Evolutionary conservation across 92 coral and sea anemone species (phyloP).

Genomic region (Heliopora coerulea): DNA sequence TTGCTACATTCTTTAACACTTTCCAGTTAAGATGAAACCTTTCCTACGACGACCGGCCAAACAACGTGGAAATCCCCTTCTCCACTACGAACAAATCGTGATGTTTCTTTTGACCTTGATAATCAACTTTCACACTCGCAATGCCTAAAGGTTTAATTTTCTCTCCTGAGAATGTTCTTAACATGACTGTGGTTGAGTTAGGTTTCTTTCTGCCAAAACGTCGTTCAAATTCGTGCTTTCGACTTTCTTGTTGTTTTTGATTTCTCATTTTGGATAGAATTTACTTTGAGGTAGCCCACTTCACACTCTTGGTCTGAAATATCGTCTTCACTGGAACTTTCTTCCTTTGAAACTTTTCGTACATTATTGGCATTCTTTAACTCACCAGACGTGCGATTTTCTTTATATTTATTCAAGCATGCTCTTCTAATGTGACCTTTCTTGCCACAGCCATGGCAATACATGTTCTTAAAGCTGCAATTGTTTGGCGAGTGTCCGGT

Average conservation of each 20-base stretch:
- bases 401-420: not conserved
- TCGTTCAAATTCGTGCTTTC: not conserved
- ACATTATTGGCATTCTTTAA: not conserved
- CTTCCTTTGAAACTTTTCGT: slow-evolving; percentile 1
- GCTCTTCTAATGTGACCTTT: slow-evolving; percentile 18
- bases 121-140: slow-evolving; percentile 5
- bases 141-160: slow-evolving; percentile 10
- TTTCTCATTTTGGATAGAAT: slow-evolving; percentile 12
- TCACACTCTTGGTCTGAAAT: slow-evolving; percentile 5
- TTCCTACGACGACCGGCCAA: slow-evolving; percentile 10
- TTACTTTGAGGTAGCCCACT: slow-evolving; percentile 8
- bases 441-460: slow-evolving; percentile 26
- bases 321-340: slow-evolving; percentile 3
- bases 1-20: not conserved
- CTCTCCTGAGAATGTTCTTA: slow-evolving; percentile 5
- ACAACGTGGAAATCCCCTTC: not conserved
- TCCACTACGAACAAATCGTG: slow-evolving; percentile 9
- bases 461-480: slow-evolving; percentile 13
- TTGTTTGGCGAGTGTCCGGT: slow-evolving; percentile 17
- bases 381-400: not conserved
- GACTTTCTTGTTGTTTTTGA: slow-evolving; percentile 3
- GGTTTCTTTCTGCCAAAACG: slow-evolving; percentile 11
- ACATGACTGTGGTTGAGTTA: not conserved
- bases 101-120: slow-evolving; percentile 11
- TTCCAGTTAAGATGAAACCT: slow-evolving; percentile 3